Percentiles rank a stretch among this genome's conserved stretches.
These are phyloP conservation scores for Heptranchias perlo DNA, from an alignment of 2,113 vertebrate species.

Conservation along the genomic window DNA sequence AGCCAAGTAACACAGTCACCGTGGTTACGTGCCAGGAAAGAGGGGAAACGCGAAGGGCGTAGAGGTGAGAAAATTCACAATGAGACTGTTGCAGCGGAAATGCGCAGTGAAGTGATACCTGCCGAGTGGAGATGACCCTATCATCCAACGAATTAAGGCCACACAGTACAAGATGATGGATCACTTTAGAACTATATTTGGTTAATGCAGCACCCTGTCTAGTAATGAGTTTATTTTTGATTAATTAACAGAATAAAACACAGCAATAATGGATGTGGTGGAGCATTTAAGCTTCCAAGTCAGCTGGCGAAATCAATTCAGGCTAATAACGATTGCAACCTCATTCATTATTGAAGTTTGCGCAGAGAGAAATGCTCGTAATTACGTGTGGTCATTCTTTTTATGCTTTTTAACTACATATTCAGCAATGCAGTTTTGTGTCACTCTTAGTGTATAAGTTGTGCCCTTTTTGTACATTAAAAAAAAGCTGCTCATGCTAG, in stretches of 20 bases:
- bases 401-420: background rate
- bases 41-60: background rate
- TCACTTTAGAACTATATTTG: background rate
- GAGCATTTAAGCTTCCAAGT: slow-evolving; percentile 7
- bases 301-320: background rate
- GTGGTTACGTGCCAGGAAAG: background rate
- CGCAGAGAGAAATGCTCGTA: too few species aligned
- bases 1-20: background rate
- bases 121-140: background rate
- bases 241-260: background rate
- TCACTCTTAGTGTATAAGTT: background rate
- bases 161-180: background rate
- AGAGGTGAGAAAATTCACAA: background rate
- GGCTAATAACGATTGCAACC: slow-evolving; percentile 17
- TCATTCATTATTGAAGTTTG: background rate
- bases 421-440: background rate
- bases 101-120: background rate
- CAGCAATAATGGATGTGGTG: slow-evolving; percentile 20
- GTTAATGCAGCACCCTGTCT: slow-evolving; percentile 17
- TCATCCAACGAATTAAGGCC: background rate
- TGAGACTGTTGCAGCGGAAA: background rate
- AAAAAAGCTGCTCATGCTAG: background rate
- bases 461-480: background rate
- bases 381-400: background rate
- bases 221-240: slow-evolving; percentile 24